Percentiles rank a stretch among this genome's conserved stretches.
phyloP scores from a whole-genome alignment of 2,113 vertebrate species.

The Cromileptes altivelis region DNA sequence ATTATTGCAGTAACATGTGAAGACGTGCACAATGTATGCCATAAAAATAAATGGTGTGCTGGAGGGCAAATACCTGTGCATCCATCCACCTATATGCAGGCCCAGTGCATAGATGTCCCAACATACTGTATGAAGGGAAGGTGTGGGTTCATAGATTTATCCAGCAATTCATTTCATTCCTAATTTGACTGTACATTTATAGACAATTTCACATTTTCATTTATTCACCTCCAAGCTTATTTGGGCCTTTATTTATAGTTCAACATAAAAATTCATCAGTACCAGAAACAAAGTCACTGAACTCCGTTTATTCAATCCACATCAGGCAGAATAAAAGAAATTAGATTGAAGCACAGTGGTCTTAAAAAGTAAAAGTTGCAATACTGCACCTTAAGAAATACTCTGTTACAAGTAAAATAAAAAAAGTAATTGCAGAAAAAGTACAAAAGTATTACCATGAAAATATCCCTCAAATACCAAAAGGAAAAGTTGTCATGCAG shows the following conservation, averaged over 20 bases:
- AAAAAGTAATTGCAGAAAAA: background rate
- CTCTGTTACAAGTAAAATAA: too few relatives aligned
- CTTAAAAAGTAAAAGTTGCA: background rate
- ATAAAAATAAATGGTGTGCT: background rate
- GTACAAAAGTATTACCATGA: background rate
- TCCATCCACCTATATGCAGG: background rate
- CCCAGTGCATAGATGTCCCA: background rate
- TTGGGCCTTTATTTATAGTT: background rate
- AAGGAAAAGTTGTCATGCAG: background rate
- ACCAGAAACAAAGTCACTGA: background rate
- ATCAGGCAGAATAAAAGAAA: background rate
- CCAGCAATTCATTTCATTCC: background rate
- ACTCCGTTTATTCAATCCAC: background rate
- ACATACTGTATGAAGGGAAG: background rate
- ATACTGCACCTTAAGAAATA: too few relatives aligned
- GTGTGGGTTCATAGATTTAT: background rate
- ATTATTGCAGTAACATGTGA: background rate
- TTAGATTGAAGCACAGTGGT: background rate
- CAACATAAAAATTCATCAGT: too few relatives aligned
- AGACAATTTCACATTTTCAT: background rate
- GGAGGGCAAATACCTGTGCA: background rate
- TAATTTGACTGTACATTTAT: background rate
- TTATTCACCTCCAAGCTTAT: too few relatives aligned
- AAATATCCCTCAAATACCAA: background rate
- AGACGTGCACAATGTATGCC: background rate